Evolutionary conservation across 1,140 invertebrate species (phyloP).

Genomic region (Scylla paramamosain): DNA sequence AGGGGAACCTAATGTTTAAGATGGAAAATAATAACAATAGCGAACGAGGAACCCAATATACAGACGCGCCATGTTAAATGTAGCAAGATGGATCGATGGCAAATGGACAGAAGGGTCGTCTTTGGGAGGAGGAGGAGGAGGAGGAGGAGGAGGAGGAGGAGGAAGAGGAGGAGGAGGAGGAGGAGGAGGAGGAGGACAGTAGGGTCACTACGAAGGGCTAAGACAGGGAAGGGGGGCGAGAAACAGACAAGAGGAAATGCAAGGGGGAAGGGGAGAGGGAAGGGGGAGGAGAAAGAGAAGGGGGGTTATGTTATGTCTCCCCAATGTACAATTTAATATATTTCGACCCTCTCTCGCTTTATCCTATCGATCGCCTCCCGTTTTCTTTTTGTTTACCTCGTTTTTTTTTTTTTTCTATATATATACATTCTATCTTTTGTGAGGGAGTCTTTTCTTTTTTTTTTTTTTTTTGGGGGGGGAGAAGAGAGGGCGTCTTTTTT

Average conservation of each 20-base stretch:
- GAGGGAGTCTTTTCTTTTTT: not conserved
- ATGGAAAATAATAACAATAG: constrained; percentile 16
- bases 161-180: not conserved
- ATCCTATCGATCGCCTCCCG: not conserved
- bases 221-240: not conserved
- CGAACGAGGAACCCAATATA: not conserved
- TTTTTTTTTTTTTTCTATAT: too few species aligned
- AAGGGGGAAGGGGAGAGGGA: not conserved
- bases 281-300: not conserved
- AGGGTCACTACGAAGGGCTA: too few species aligned
- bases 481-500: not conserved
- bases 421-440: not conserved
- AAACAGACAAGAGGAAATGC: not conserved
- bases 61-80: not conserved
- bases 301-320: constrained; percentile 13
- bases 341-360: constrained; percentile 27
- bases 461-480: not conserved
- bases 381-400: constrained; percentile 3
- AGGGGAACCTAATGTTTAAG: not conserved
- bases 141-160: not conserved
- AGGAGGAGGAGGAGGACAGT: not conserved
- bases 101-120: constrained; percentile 10
- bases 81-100: not conserved
- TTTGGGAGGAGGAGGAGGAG: not conserved
- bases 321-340: constrained; percentile 53